These are phyloP conservation scores for Pygocentrus nattereri DNA, from an alignment of 2,797 vertebrate genomes.

Conservation along the genomic window DNA sequence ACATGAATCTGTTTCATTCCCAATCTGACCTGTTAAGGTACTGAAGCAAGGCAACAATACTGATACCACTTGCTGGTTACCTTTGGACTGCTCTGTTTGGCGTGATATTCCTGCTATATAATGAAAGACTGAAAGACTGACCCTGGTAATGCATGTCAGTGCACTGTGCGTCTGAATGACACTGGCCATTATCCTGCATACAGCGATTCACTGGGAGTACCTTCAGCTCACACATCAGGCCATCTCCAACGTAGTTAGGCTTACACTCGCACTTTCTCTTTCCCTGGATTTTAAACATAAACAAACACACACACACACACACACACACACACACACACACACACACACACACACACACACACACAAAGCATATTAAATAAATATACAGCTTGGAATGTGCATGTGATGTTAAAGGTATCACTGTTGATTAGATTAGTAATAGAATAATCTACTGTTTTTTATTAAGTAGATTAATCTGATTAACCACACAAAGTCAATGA, in stretches of 20 bases:
- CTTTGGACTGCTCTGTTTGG: too few species aligned
- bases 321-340: too few species aligned
- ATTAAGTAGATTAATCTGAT: too few species aligned
- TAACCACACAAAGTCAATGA: too few species aligned
- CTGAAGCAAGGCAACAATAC: too few species aligned
- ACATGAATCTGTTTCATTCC: too few species aligned
- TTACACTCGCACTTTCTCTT: conserved; percentile 88
- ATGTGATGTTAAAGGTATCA: too few species aligned
- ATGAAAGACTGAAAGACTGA: conserved; percentile 55
- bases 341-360: background rate
- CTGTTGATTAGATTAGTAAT: too few species aligned
- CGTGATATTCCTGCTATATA: background rate
- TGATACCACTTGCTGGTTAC: too few species aligned
- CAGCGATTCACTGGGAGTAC: conserved; percentile 88
- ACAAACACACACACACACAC: conserved; percentile 14
- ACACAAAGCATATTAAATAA: background rate
- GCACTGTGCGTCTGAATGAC: conserved; percentile 85
- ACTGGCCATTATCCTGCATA: conserved; percentile 87
- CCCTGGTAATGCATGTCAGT: conserved; percentile 92
- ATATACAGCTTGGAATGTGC: too few species aligned
- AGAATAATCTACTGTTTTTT: too few species aligned
- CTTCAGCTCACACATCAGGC: conserved; percentile 82
- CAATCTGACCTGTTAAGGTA: too few species aligned
- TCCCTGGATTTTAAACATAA: conserved; percentile 74
- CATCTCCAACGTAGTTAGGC: conserved; percentile 87